Conservation (phyloP, 37 sponge, comb jelly and placozoan species). For the Beroe ovata region DNA sequence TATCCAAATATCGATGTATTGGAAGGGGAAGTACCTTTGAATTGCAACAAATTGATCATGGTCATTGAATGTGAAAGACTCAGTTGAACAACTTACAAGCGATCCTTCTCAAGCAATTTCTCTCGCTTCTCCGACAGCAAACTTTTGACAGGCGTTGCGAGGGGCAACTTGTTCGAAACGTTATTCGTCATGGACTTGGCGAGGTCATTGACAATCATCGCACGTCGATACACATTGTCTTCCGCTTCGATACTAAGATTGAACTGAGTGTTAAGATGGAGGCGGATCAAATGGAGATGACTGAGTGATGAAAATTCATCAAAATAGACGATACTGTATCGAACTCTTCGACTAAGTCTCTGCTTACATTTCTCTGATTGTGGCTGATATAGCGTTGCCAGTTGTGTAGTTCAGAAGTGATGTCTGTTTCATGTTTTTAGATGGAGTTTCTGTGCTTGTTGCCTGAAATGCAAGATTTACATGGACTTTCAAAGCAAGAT, state of each 20-base stretch:
- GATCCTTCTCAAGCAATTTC: slow-evolving; percentile 19
- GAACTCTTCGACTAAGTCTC: too few species aligned
- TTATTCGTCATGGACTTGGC: slow-evolving; percentile 52
- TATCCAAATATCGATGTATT: too few species aligned
- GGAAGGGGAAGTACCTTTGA: too few species aligned
- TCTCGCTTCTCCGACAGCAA: slow-evolving; percentile 45
- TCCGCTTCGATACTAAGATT: slow-evolving; percentile 9
- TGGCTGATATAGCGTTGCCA: slow-evolving; percentile 5
- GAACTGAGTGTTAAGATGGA: too few species aligned
- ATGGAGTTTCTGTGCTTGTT: neutral
- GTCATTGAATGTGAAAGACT: too few species aligned
- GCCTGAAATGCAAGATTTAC: neutral
- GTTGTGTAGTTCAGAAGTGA: slow-evolving; percentile 24
- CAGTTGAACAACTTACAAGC: slow-evolving; percentile 37
- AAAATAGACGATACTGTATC: too few species aligned
- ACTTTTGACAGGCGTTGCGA: slow-evolving; percentile 48
- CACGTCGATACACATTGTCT: slow-evolving; percentile 28
- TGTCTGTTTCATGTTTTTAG: slow-evolving; percentile 46
- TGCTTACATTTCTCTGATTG: slow-evolving; percentile 61
- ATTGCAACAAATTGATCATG: too few species aligned
- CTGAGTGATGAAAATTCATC: too few species aligned
- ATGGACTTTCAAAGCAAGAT: too few species aligned
- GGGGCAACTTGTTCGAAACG: neutral
- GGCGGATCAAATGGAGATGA: too few species aligned
- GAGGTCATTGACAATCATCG: slow-evolving; percentile 56